Evolutionary conservation across 2,888 invertebrate species (phyloP), one percentile per base, ranked within the genome.

Genomic region (Pharmacophagus antenor): DNA sequence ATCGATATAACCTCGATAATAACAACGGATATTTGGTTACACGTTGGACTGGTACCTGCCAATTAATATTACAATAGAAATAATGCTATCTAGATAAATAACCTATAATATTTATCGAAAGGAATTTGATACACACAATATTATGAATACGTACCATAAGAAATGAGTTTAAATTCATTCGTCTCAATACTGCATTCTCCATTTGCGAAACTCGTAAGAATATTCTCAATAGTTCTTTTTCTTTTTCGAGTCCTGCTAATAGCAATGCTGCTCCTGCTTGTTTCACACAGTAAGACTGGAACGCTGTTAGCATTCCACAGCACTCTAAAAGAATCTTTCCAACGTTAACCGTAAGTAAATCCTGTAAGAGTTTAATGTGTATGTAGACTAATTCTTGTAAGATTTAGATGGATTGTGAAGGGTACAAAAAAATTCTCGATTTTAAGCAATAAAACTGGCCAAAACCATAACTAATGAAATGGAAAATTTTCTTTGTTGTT

Each of bases 101-200:
- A 31, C 27, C 8, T 27, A 27, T 2, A 5, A 7, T 27, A n/a
- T n/a, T n/a, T n/a, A n/a, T n/a, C n/a, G 8, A 5, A 37, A 37
- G 37, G 15, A 37, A 15, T 37, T 37, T 37, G 37, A 27, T 10
- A 27, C 27, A 27, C 10, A n/a, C 37, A 37, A 37, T 18, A 18
- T 44, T 21, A 18, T 56, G 20, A 37, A 48, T 48, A 70, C 87
- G 84, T 82, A 97, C 98, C 98, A 98, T 98, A 58, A 98, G 93
- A 87, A 98, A 99, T n/a, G 98, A 98, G 87, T 98, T 97, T 51
- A 99, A 92, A 83, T 98, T 98, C 98, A 98, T 98, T 71, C 98
- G 92, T 70, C 98, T 92, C 69, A 98, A 89, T 65, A 97, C 95
- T 20, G 96, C 94, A 82, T 98, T 98, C 84, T 98, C 98, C 96